Percentiles rank a stretch among this genome's conserved stretches.
Evolutionary conservation across 2,113 vertebrate species (phyloP).

Genomic region (Kryptolebias marmoratus): DNA sequence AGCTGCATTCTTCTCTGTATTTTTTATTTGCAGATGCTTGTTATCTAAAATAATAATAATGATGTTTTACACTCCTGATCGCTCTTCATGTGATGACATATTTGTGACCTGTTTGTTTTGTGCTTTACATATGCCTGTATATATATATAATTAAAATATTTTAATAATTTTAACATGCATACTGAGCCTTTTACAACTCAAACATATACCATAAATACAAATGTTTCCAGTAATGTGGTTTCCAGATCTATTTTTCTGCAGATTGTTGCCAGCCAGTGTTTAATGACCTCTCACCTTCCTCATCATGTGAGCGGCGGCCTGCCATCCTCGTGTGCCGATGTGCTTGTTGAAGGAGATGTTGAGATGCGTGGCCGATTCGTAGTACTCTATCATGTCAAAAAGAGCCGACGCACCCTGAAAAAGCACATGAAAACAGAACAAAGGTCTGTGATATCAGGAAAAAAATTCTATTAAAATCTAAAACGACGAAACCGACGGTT

Average conservation of each 20-base stretch:
- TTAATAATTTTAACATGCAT: too few species aligned
- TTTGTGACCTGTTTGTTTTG: too few species aligned
- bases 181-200: too few species aligned
- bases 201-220: too few species aligned
- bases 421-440: not conserved
- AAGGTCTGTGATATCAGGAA: not conserved
- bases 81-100: too few species aligned
- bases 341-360: conserved; percentile 98
- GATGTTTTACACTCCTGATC: too few species aligned
- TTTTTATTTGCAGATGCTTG: too few species aligned
- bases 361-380: conserved; percentile 95
- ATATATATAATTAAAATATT: too few species aligned
- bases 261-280: not conserved
- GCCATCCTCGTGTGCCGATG: conserved; percentile 95
- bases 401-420: conserved; percentile 90
- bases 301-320: conserved; percentile 96
- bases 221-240: not conserved
- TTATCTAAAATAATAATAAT: too few species aligned
- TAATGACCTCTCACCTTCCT: conserved; percentile 84
- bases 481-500: not conserved
- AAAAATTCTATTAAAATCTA: not conserved
- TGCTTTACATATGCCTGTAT: too few species aligned
- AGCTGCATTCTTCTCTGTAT: too few species aligned
- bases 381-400: conserved; percentile 98
- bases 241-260: not conserved